A percentile compares a stretch with the other conserved stretches of the same genome.
These are phyloP conservation scores for Chaetura pelagica DNA, from an alignment of 2,113 vertebrate species.

Conservation along the genomic window DNA sequence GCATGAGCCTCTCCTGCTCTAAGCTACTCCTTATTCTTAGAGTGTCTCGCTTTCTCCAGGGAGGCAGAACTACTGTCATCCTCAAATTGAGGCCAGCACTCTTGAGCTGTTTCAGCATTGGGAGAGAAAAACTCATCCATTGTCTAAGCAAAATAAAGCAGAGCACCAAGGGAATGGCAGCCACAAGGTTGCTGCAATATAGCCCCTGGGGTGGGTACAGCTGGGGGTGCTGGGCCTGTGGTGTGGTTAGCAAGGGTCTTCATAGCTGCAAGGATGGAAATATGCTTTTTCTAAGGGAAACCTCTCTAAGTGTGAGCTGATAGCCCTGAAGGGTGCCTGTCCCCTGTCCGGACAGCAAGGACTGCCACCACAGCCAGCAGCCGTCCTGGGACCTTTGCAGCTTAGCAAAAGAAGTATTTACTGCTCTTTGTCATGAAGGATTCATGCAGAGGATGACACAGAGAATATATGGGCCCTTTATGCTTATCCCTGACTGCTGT, in stretches of 20 bases:
- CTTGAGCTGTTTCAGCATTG: not conserved
- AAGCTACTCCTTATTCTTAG: not conserved
- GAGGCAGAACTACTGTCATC: slow-evolving; percentile 15
- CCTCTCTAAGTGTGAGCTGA: not conserved
- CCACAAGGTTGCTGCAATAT: not conserved
- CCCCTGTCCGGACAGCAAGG: not conserved
- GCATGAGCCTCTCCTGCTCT: not conserved
- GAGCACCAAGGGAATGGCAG: not conserved
- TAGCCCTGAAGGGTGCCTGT: not conserved
- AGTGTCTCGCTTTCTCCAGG: not conserved
- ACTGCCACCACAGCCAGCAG: not conserved
- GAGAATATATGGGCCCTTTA: not conserved
- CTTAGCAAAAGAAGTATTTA: not conserved
- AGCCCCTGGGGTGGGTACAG: not conserved
- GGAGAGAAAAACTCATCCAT: not conserved
- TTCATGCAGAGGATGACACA: not conserved
- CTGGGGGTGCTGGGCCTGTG: not conserved
- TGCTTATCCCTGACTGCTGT: not conserved
- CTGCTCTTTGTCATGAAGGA: not conserved
- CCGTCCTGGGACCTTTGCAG: not conserved
- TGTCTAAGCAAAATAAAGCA: not conserved
- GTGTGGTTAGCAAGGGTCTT: not conserved
- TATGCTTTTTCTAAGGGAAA: not conserved
- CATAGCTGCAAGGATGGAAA: not conserved
- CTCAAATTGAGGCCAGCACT: not conserved